Evolutionary conservation across 2,797 vertebrate genomes (phyloP), one percentile per base, ranked within the genome.

Genomic region (Mus caroli): DNA sequence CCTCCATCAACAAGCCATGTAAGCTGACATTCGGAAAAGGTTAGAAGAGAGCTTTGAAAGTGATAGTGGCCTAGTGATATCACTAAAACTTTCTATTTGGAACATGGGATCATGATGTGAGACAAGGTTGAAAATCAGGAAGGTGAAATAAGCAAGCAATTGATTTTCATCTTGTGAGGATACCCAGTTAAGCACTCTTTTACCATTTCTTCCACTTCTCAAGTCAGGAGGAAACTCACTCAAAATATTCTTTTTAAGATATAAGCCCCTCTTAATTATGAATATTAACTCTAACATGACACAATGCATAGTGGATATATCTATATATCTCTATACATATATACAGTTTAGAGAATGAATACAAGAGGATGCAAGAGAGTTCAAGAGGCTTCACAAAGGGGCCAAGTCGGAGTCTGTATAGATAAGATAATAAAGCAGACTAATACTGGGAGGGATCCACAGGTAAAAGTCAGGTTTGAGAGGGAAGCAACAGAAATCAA

Each of bases 241-340:
- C 62, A 26, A 90, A 88, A 95, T 91, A 83, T 40, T 82, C 73
- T 89, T 11, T 76, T 86, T 69, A 96, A 43, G n/a, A 79, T 89
- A 71, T 83, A 90, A 20, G 13, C 13, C 76, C 69, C 37, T 93
- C 26, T 69, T 34, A 69, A 86, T 67, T 67, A 50, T 46, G 62
- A n/a, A 52, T 24, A 50, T 7, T 85, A 69, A n/a, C 19, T n/a
- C 11, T 13, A 11, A n/a, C 4, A n/a, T 69, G 31, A 69, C 6
- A 85, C 11, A 50, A 85, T 50, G 31, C 17, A 50, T 34, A n/a
- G 31, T 14, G 52, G 12, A 26, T 86, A 11, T 56, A 69, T 50
- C 15, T 50, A 50, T 50, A n/a, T 12, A 62, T 20, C 37, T 84
- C 4, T 84, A 13, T 84, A 34, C 19, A 8, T 40, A 9, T 40